Evolutionary conservation across 2,113 vertebrate species (phyloP).

Genomic region (Heterocephalus glaber): DNA sequence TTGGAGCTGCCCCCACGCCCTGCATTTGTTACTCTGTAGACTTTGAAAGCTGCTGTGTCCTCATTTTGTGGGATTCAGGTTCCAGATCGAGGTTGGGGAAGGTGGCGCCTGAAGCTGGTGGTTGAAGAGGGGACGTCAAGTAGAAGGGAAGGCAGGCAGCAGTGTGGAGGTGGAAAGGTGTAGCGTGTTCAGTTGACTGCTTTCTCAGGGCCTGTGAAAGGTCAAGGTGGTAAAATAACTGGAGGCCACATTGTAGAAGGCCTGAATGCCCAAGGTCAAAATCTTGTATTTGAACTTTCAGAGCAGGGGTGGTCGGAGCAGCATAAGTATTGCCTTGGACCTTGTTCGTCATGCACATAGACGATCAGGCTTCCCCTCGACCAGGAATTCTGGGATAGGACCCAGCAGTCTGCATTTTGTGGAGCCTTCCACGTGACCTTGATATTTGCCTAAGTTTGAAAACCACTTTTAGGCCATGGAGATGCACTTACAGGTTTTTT

Average conservation of each 20-base stretch:
- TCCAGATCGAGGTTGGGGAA: not conserved
- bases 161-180: not conserved
- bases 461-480: not conserved
- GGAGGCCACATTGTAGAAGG: not conserved
- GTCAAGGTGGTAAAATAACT: rapidly evolving
- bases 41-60: not conserved
- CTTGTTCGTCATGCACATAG: not conserved
- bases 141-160: rapidly evolving
- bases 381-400: not conserved
- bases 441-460: not conserved
- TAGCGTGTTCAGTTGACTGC: rapidly evolving
- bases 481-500: too few relatives aligned
- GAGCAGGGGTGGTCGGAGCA: not conserved
- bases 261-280: not conserved
- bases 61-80: not conserved
- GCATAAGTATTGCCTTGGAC: not conserved
- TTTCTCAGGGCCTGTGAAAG: not conserved
- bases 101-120: not conserved
- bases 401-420: not conserved
- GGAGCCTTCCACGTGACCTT: not conserved
- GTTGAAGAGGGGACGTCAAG: not conserved
- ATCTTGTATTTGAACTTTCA: not conserved
- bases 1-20: rapidly evolving
- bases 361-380: not conserved
- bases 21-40: not conserved